phyloP scores from a whole-genome alignment of 2,797 vertebrate genomes.

The Peromyscus melanophrys region DNA sequence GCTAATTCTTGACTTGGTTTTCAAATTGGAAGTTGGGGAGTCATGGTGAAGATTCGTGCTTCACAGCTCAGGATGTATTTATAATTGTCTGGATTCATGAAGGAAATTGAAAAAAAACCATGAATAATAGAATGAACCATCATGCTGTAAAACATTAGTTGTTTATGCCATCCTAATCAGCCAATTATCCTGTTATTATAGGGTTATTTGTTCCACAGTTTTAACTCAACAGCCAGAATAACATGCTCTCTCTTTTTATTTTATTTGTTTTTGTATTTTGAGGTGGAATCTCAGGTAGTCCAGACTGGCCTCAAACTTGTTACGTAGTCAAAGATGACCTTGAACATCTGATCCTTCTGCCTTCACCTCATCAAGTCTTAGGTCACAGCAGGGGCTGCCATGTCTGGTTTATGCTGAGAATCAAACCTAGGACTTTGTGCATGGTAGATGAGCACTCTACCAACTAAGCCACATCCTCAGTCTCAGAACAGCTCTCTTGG shows the following conservation, averaged over 20 bases:
- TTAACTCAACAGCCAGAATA: background rate
- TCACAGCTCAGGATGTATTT: constrained; percentile 67
- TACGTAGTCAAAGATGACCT: background rate
- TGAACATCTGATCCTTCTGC: background rate
- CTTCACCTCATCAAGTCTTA: background rate
- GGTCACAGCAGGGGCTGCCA: background rate
- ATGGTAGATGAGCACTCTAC: background rate
- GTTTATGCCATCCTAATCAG: constrained; percentile 68
- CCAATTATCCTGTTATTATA: constrained; percentile 55
- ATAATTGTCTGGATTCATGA: constrained; percentile 64
- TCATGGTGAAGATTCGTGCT: constrained; percentile 72
- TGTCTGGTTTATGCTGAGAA: background rate
- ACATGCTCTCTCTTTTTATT: background rate
- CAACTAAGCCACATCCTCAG: background rate
- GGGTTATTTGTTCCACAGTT: constrained; percentile 33
- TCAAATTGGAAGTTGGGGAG: constrained; percentile 65
- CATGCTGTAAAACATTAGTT: constrained; percentile 34
- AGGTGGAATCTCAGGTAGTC: background rate
- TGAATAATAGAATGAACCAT: constrained; percentile 72
- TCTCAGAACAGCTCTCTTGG: background rate
- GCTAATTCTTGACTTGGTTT: constrained; percentile 71
- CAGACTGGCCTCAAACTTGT: background rate
- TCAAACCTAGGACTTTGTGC: background rate
- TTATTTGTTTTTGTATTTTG: background rate
- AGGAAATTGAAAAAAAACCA: constrained; percentile 35